Evolutionary conservation across 2,113 vertebrate genomes (phyloP).

Genomic region (Chrysochloris asiatica): DNA sequence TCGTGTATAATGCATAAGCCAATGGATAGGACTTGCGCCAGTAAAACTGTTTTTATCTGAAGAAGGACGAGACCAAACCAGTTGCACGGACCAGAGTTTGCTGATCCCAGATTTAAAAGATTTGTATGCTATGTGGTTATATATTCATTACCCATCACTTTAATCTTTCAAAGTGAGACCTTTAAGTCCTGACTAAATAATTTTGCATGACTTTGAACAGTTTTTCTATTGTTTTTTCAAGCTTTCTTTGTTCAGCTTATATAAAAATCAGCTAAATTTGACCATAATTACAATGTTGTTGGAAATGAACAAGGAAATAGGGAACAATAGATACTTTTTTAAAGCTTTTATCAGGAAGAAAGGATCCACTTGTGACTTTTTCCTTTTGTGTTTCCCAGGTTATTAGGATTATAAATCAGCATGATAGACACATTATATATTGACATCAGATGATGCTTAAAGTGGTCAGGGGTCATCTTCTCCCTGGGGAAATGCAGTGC

Average conservation of each 20-base stretch:
- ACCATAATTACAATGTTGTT: constrained; percentile 34
- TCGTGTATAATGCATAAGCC: background rate
- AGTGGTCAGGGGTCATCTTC: constrained; percentile 13
- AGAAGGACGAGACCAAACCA: no score
- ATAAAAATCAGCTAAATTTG: constrained; percentile 68
- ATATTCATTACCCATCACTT: constrained; percentile 45
- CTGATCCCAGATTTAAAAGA: background rate
- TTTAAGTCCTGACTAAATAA: constrained; percentile 23
- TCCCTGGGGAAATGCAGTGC: constrained; percentile 61
- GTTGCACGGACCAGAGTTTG: background rate
- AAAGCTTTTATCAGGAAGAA: constrained; percentile 29
- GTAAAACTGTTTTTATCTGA: no score
- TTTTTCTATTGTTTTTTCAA: constrained; percentile 56
- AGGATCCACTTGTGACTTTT: constrained; percentile 13
- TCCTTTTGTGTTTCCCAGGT: constrained; percentile 33
- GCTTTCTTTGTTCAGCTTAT: constrained; percentile 41
- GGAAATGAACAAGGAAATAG: constrained; percentile 44
- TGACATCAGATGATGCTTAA: constrained; percentile 17
- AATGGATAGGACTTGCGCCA: background rate
- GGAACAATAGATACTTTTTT: constrained; percentile 40
- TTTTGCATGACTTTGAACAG: constrained; percentile 28
- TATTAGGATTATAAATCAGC: constrained; percentile 55
- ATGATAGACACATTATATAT: background rate
- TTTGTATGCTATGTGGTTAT: constrained; percentile 18
- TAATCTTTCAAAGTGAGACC: constrained; percentile 45